Conservation (phyloP, 2,113 vertebrate species). For the Ophthalmolycus amberensis region DNA sequence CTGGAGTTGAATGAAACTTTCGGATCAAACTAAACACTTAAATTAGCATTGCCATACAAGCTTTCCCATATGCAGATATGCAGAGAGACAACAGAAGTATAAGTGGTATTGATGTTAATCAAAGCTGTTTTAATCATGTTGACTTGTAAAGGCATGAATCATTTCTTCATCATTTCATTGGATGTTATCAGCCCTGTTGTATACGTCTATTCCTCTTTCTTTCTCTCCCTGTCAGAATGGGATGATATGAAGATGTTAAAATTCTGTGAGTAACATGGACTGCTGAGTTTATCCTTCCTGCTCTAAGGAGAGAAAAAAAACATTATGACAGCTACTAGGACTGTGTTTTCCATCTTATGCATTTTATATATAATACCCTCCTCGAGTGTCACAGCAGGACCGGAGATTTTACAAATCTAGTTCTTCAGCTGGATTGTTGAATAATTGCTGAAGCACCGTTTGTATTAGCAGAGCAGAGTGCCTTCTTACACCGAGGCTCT, state of each 20-base stretch:
- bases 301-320: slow-evolving; percentile 37
- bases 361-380: slow-evolving; percentile 49
- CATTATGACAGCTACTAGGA: slow-evolving; percentile 55
- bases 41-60: slow-evolving; percentile 6
- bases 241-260: slow-evolving; percentile 59
- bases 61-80: slow-evolving; percentile 6
- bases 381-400: slow-evolving; percentile 29
- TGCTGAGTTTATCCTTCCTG: slow-evolving; percentile 53
- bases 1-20: slow-evolving; percentile 44
- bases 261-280: slow-evolving; percentile 52
- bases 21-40: slow-evolving; percentile 45
- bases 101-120: slow-evolving; percentile 6
- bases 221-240: slow-evolving; percentile 31
- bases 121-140: slow-evolving; percentile 1
- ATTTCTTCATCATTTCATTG: slow-evolving; percentile 14
- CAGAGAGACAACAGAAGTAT: slow-evolving; percentile 2
- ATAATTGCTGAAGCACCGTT: slow-evolving; percentile 57
- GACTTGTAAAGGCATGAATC: slow-evolving; percentile 7
- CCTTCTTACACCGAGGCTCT: slow-evolving; percentile 43
- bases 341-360: slow-evolving; percentile 47
- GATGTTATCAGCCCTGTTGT: not conserved
- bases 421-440: slow-evolving; percentile 43
- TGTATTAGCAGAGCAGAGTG: slow-evolving; percentile 25
- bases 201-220: slow-evolving; percentile 15
- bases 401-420: slow-evolving; percentile 24